These are phyloP conservation scores for Akabosia matsudoensis DNA, from an alignment of 1,140 invertebrate genomes.

Conservation along the genomic window DNA sequence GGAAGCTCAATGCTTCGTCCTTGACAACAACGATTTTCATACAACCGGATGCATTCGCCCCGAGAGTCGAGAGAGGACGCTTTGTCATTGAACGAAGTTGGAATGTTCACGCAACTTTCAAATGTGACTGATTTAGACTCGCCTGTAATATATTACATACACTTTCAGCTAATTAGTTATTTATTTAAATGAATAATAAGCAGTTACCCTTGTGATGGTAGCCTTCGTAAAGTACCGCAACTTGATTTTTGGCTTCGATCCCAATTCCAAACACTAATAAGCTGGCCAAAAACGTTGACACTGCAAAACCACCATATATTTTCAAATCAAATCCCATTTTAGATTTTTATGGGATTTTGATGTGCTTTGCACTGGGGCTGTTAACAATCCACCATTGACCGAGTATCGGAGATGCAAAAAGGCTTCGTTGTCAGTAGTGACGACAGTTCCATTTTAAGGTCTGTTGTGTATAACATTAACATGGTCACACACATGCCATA, in stretches of 20 bases:
- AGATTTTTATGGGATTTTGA: too few species aligned
- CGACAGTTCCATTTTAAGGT: too few species aligned
- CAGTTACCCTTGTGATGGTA: neutral
- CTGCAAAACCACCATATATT: too few species aligned
- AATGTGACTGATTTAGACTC: neutral
- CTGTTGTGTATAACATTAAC: too few species aligned
- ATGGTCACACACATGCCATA: too few species aligned
- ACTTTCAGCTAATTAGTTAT: neutral
- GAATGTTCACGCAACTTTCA: neutral
- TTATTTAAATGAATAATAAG: neutral
- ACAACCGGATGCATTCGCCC: conserved; percentile 16
- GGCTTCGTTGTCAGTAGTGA: too few species aligned
- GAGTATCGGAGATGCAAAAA: too few species aligned
- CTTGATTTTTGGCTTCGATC: neutral
- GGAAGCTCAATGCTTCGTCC: conserved; percentile 25
- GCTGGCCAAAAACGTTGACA: too few species aligned
- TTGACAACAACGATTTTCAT: conserved; percentile 27
- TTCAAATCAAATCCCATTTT: too few species aligned
- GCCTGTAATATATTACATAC: neutral
- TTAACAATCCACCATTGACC: too few species aligned
- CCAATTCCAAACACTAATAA: too few species aligned
- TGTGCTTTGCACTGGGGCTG: too few species aligned
- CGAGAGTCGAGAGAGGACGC: conserved; percentile 14
- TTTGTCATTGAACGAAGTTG: neutral
- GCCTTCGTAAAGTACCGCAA: neutral